These are phyloP conservation scores for Loriculus beryllinus DNA, from an alignment of 2,797 vertebrate genomes.

Conservation along the genomic window DNA sequence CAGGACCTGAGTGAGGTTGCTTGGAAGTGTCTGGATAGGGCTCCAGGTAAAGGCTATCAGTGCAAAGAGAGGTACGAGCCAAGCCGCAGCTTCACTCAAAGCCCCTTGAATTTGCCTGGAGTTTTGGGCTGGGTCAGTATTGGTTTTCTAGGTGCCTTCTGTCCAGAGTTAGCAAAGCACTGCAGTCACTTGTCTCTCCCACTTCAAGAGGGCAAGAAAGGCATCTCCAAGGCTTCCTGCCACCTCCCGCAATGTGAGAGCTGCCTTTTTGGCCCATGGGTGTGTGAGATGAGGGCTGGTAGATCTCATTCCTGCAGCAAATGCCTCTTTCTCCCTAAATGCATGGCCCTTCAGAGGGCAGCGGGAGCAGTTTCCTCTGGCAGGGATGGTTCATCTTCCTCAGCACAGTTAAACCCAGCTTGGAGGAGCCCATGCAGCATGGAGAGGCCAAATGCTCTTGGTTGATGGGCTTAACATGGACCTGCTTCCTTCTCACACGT, in stretches of 20 bases:
- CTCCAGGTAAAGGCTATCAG: not conserved
- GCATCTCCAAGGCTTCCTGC: not conserved
- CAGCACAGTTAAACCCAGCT: not conserved
- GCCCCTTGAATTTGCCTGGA: not conserved
- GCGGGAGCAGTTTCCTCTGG: not conserved
- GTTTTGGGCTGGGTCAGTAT: not conserved
- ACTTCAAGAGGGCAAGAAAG: not conserved
- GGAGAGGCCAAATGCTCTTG: not conserved
- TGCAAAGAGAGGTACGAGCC: not conserved
- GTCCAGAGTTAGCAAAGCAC: slow-evolving; percentile 21
- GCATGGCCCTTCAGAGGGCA: not conserved
- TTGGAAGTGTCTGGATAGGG: not conserved
- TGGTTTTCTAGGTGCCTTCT: slow-evolving; percentile 27
- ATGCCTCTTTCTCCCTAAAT: not conserved
- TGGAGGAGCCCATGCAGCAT: not conserved
- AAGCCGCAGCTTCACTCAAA: not conserved
- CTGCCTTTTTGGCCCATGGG: not conserved
- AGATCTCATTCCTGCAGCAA: not conserved
- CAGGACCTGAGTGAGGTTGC: not conserved
- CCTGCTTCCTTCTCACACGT: not conserved
- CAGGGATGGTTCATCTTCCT: not conserved
- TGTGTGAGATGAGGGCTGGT: accelerated
- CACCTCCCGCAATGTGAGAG: not conserved
- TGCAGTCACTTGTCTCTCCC: not conserved
- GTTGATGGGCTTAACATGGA: not conserved